Evolutionary conservation across 2,888 invertebrate species (phyloP).

Genomic region (Oligia strigilis): DNA sequence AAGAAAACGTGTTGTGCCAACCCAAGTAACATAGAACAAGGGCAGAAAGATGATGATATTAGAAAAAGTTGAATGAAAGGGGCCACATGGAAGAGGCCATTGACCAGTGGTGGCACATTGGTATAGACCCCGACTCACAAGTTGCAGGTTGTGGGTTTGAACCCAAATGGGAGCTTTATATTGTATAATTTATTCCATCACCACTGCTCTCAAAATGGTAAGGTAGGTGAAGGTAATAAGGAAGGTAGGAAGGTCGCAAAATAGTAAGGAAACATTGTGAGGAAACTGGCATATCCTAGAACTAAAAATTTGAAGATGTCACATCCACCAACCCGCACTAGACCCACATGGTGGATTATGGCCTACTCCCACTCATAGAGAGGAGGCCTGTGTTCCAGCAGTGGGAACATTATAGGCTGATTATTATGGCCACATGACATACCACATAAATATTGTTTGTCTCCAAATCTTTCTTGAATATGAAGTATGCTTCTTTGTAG

Average conservation of each 20-base stretch:
- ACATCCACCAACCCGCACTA: background rate
- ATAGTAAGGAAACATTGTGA: too few relatives aligned
- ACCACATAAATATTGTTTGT: slow-evolving; percentile 95
- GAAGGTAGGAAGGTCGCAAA: too few relatives aligned
- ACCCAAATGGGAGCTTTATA: too few relatives aligned
- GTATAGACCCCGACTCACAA: too few relatives aligned
- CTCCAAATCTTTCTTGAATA: slow-evolving; percentile 92
- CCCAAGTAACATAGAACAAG: background rate
- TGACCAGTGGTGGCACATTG: too few relatives aligned
- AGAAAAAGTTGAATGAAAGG: background rate
- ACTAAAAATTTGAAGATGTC: too few relatives aligned
- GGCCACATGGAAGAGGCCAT: background rate
- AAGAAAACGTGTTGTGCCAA: background rate
- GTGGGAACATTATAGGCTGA: background rate
- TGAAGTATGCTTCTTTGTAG: slow-evolving; percentile 92
- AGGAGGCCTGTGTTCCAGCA: background rate
- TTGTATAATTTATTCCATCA: too few relatives aligned
- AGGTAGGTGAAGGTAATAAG: too few relatives aligned
- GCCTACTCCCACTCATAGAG: too few relatives aligned
- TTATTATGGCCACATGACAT: slow-evolving; percentile 20
- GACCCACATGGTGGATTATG: background rate
- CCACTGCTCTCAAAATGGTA: too few relatives aligned
- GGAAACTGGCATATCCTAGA: too few relatives aligned
- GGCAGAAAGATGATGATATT: background rate
- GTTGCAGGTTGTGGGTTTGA: too few relatives aligned